A percentile compares a stretch with the other conserved stretches of the same genome.
phyloP scores from a whole-genome alignment of 2,888 invertebrate genomes.

The Actias luna region DNA sequence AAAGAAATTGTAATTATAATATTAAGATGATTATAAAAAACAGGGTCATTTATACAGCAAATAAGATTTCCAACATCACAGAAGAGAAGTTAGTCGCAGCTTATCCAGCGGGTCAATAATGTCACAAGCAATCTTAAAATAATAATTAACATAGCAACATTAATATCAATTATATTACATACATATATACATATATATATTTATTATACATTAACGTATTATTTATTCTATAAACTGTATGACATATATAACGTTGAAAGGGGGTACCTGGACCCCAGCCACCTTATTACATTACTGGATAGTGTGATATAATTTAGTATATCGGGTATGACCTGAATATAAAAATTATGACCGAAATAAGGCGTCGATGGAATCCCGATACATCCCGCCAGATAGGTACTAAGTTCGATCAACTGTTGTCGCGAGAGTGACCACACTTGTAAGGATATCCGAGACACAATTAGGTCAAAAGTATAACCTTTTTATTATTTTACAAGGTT shows the following conservation, averaged over 20 bases:
- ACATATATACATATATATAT: too few species aligned
- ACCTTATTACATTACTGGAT: background rate
- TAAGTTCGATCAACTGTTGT: slow-evolving; percentile 29
- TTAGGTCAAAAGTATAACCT: background rate
- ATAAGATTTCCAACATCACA: too few species aligned
- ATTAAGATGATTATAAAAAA: too few species aligned
- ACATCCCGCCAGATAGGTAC: slow-evolving; percentile 25
- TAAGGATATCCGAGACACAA: background rate
- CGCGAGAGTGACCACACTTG: slow-evolving; percentile 24
- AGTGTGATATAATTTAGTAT: background rate
- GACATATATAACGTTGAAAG: background rate
- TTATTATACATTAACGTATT: too few species aligned
- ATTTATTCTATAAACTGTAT: too few species aligned
- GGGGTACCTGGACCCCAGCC: background rate
- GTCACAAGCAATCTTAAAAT: too few species aligned
- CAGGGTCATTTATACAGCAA: too few species aligned
- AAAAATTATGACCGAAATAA: slow-evolving; percentile 24
- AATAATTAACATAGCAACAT: too few species aligned
- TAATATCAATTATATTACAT: too few species aligned
- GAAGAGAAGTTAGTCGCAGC: too few species aligned
- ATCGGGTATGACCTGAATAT: slow-evolving; percentile 18
- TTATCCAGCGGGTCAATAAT: too few species aligned
- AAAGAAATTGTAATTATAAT: too few species aligned
- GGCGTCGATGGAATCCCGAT: slow-evolving; percentile 25
- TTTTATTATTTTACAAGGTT: background rate